Percentiles rank a stretch among this genome's conserved stretches.
Conservation (phyloP, 2,113 vertebrate genomes). For the Pterocles burchelli region DNA sequence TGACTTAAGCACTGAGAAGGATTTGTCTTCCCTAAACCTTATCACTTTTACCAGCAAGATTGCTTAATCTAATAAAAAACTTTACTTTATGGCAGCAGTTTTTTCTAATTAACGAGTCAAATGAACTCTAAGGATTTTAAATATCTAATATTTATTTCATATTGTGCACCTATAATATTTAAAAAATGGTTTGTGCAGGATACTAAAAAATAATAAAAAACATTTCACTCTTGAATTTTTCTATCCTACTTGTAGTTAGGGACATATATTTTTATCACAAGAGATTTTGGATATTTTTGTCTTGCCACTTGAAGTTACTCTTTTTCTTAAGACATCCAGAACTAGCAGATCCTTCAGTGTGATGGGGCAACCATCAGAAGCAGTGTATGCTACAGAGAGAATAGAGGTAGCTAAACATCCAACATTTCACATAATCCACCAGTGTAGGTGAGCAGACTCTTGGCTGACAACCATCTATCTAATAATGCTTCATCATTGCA, state of each 20-base stretch:
- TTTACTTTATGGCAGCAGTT: neutral
- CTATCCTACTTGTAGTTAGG: neutral
- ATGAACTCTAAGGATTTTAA: neutral
- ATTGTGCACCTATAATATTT: neutral
- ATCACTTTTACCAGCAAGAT: neutral
- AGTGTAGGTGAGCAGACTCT: neutral
- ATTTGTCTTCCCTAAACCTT: neutral
- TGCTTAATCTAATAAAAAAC: neutral
- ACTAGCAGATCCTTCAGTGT: neutral
- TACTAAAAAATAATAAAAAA: neutral
- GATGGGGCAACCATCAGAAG: neutral
- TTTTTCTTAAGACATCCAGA: neutral
- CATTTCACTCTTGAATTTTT: neutral
- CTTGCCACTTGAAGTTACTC: neutral
- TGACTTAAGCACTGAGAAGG: neutral
- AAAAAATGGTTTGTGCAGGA: accelerated
- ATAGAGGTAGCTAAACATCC: neutral
- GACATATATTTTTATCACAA: neutral
- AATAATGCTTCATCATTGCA: neutral
- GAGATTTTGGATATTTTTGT: neutral
- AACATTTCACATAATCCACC: neutral
- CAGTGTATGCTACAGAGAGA: neutral
- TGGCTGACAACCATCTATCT: neutral
- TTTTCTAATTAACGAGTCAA: neutral
- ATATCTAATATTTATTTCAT: neutral